Evolutionary conservation across 2,113 vertebrate species (phyloP).

Genomic region (Callipepla californica): DNA sequence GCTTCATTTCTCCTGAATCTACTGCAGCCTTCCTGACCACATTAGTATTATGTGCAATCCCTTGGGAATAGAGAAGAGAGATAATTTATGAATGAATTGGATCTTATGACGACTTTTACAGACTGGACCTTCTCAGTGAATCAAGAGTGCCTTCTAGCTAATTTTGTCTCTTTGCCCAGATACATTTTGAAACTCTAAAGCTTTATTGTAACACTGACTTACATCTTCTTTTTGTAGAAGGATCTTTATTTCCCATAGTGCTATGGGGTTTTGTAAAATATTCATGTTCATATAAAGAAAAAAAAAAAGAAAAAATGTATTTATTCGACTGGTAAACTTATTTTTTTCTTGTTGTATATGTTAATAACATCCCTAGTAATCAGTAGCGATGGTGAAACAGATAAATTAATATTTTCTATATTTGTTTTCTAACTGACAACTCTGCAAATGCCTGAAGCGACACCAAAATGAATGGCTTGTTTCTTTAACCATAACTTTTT

Average conservation of each 20-base stretch:
- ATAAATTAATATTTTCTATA: slow-evolving; percentile 74
- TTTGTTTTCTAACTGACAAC: slow-evolving; percentile 63
- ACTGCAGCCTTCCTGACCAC: slow-evolving; percentile 88
- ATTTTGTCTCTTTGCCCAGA: slow-evolving; percentile 73
- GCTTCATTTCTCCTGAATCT: slow-evolving; percentile 70
- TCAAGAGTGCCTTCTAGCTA: slow-evolving; percentile 72
- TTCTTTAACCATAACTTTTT: slow-evolving; percentile 37
- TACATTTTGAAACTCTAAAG: slow-evolving; percentile 79
- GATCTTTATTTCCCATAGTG: slow-evolving; percentile 90
- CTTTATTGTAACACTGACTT: slow-evolving; percentile 83
- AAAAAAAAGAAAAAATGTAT: slow-evolving; percentile 88
- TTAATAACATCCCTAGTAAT: slow-evolving; percentile 77
- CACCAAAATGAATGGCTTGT: slow-evolving; percentile 23
- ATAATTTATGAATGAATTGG: slow-evolving; percentile 56
- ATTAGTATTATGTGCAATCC: slow-evolving; percentile 1
- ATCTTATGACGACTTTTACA: slow-evolving; percentile 56
- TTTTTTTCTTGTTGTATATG: slow-evolving; percentile 84
- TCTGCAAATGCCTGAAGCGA: slow-evolving; percentile 57
- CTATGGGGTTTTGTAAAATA: slow-evolving; percentile 92
- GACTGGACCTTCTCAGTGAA: slow-evolving; percentile 62
- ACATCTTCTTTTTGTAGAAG: slow-evolving; percentile 91
- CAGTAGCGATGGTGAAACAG: slow-evolving; percentile 69
- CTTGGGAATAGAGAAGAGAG: slow-evolving; percentile 52
- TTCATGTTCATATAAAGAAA: slow-evolving; percentile 89
- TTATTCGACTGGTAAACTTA: slow-evolving; percentile 97